Conservation (phyloP, 2,113 vertebrate genomes). For the Neotragus moschatus region DNA sequence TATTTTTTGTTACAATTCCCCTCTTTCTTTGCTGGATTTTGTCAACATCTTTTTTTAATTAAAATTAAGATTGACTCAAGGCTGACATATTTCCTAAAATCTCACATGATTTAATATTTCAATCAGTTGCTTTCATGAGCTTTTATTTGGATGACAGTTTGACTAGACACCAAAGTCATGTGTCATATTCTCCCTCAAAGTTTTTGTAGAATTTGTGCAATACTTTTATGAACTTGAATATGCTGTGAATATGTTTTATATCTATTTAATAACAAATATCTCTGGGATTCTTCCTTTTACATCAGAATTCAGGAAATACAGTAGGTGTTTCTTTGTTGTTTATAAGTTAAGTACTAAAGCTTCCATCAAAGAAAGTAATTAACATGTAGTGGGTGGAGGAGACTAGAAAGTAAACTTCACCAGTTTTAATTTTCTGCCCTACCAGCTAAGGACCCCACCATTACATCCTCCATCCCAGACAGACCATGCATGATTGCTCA, state of each 20-base stretch:
- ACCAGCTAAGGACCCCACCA: background rate
- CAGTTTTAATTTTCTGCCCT: background rate
- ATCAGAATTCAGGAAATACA: background rate
- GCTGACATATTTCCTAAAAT: background rate
- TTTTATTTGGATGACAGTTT: background rate
- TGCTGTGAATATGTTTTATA: background rate
- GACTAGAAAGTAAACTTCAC: background rate
- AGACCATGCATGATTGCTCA: background rate
- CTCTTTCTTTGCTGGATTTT: background rate
- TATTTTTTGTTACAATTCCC: background rate
- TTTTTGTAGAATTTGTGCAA: background rate
- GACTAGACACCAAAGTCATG: background rate
- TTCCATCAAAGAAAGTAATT: background rate
- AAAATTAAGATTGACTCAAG: background rate
- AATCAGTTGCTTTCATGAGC: background rate
- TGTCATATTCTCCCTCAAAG: background rate
- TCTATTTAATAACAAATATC: background rate
- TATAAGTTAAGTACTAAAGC: background rate
- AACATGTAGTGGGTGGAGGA: background rate
- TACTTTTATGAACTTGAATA: background rate
- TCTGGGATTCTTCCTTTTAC: background rate
- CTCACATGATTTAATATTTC: background rate
- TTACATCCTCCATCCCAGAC: background rate
- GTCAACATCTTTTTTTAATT: background rate
- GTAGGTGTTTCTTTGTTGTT: background rate